Conservation (phyloP, 1,140 invertebrate species). For the Sarcophaga peregrina region DNA sequence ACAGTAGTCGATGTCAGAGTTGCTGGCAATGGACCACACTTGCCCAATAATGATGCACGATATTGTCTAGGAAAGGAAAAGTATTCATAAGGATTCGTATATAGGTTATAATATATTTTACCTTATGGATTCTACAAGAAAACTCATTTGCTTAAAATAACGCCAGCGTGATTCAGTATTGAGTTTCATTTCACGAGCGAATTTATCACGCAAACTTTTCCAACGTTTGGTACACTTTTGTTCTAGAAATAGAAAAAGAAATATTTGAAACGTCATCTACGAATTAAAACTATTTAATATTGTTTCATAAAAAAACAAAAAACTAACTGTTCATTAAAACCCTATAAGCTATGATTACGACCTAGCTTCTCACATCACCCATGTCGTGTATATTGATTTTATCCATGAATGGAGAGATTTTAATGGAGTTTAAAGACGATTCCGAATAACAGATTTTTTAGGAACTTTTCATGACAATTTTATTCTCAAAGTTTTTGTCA, state of each 20-base stretch:
- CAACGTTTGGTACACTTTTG: constrained; percentile 65
- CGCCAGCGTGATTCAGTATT: constrained; percentile 64
- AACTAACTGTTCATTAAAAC: too few relatives aligned
- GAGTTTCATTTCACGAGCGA: constrained; percentile 63
- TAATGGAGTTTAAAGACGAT: too few relatives aligned
- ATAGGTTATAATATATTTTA: constrained; percentile 17
- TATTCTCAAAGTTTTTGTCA: too few relatives aligned
- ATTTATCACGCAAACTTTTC: constrained; percentile 64
- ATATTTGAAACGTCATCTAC: not conserved
- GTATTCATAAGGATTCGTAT: not conserved
- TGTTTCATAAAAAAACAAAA: too few relatives aligned
- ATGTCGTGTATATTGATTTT: too few relatives aligned
- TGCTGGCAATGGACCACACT: constrained; percentile 54
- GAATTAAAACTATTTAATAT: too few relatives aligned
- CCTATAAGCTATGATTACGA: too few relatives aligned
- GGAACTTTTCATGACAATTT: too few relatives aligned
- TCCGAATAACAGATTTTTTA: too few relatives aligned
- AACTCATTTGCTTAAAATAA: constrained; percentile 65
- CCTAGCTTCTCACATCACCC: too few relatives aligned
- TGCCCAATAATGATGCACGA: constrained; percentile 60
- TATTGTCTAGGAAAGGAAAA: constrained; percentile 52
- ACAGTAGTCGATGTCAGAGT: constrained; percentile 56
- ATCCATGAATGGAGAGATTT: too few relatives aligned
- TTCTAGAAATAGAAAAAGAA: constrained; percentile 48
- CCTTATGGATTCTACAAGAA: constrained; percentile 60